phyloP scores from a whole-genome alignment of 2,797 vertebrate species.

The Gallinago solitaria region DNA sequence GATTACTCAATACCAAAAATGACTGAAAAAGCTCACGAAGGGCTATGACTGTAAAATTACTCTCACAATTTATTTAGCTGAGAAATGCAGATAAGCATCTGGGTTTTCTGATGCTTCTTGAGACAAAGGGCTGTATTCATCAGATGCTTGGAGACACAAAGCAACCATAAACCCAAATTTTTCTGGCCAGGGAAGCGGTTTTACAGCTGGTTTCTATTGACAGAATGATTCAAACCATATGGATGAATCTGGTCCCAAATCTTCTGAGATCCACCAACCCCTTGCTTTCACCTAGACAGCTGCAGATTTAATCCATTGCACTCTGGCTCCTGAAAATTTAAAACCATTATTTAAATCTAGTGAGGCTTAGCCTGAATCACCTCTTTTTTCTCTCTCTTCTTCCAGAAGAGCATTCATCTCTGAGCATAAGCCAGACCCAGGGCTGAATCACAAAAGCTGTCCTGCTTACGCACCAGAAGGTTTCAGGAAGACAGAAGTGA shows the following conservation, averaged over 20 bases:
- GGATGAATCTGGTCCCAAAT: slow-evolving; percentile 15
- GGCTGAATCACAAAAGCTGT: not conserved
- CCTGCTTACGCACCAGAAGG: rapidly evolving
- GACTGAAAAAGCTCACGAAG: not conserved
- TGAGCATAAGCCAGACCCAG: not conserved
- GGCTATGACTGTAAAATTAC: not conserved
- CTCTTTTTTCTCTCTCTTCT: not conserved
- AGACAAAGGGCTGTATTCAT: slow-evolving; percentile 49
- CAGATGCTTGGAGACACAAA: not conserved
- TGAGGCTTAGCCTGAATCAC: not conserved
- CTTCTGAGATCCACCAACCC: slow-evolving; percentile 34
- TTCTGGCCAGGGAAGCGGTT: slow-evolving; percentile 4
- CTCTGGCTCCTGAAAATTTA: not conserved
- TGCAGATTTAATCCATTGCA: slow-evolving; percentile 3
- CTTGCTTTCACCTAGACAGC: slow-evolving; percentile 32
- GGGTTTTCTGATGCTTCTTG: not conserved
- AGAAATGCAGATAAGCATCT: slow-evolving; percentile 39
- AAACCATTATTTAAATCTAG: not conserved
- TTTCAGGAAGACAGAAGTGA: not conserved
- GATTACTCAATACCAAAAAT: not conserved
- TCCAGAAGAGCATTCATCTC: not conserved
- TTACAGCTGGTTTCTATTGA: slow-evolving; percentile 50
- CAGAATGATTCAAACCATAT: slow-evolving; percentile 21
- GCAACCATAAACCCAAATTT: slow-evolving; percentile 9
- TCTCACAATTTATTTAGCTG: slow-evolving; percentile 29